Evolutionary conservation across 2,888 invertebrate species (phyloP), one percentile per base, ranked within the genome.

Genomic region (Caenorhabditis afra): DNA sequence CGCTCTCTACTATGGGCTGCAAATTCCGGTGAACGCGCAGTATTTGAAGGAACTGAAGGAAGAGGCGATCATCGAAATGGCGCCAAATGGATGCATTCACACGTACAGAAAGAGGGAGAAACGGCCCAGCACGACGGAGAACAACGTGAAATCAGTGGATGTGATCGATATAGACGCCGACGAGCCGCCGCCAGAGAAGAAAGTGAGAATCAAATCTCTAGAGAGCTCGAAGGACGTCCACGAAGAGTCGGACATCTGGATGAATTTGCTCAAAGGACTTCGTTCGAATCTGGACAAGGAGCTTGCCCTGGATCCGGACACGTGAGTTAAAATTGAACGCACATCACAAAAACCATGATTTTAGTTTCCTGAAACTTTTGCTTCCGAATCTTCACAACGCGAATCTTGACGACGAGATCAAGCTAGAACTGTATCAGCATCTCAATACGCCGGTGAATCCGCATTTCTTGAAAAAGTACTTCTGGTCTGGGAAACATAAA

Each of bases 171-270:
- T 49, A 7, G 20, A n/a, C 18, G 2, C 47, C 1, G 47, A 20
- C 12, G 47, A 49, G 11, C 4, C 16, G 7, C 29, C 29, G 29
- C 29, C 3, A 29, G 29, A 29, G 29, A 29, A 44, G 44, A 44
- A 44, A 44, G 16, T 44, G 44, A 44, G 44, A 29, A 29, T 29
- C 7, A 37, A 18, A 23, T 39, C 41, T 55, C 5, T 11, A 65
- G 65, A 35, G 10, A 55, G 10, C 20, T 12, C 16, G 22, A 47
- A 10, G 18, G 29, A 37, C 47, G 55, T 45, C 1, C 55, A 57
- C 47, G 37, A 55, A 0, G 66, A 66, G 7, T 3, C 29, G 29
- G 29, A 29, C 29, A 29, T 41, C 20, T 66, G 10, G 55, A 66
- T 14, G 47, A 57, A 11, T 16, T 1, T 23, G 18, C 11, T 29